These are phyloP conservation scores for Oscheius sp. DNA, from an alignment of 2,888 invertebrate species.

Conservation along the genomic window DNA sequence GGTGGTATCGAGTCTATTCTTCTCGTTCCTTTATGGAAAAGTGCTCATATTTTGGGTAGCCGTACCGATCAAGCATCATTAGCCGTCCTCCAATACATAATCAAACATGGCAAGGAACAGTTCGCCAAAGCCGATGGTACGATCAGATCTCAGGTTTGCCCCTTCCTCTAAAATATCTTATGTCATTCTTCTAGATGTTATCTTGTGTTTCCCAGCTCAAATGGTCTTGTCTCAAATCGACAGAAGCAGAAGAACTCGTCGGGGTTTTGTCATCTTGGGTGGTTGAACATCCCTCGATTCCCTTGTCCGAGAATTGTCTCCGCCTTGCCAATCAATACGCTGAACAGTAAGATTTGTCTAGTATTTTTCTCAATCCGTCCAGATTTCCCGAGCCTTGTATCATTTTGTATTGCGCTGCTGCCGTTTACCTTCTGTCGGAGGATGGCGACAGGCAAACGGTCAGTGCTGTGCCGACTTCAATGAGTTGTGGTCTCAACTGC, in stretches of 20 bases:
- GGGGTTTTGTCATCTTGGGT: constrained; percentile 47
- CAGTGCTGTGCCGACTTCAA: neutral
- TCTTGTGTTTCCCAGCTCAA: constrained; percentile 49
- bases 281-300: constrained; percentile 39
- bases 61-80: constrained; percentile 19
- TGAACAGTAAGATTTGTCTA: neutral
- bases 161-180: no score
- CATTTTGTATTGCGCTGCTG: constrained; percentile 48
- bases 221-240: constrained; percentile 42
- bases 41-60: constrained; percentile 15
- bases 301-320: constrained; percentile 51
- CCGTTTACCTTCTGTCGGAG: constrained; percentile 40
- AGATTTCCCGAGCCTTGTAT: constrained; percentile 45
- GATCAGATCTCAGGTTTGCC: constrained; percentile 13
- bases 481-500: constrained; percentile 58
- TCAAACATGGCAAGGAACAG: constrained; percentile 43
- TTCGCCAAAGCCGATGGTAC: constrained; percentile 37
- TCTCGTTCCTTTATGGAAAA: constrained; percentile 35
- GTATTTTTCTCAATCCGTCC: neutral
- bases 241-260: constrained; percentile 41
- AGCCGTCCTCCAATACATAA: constrained; percentile 37
- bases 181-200: constrained; percentile 39
- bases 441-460: constrained; percentile 1
- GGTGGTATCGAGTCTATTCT: constrained; percentile 17
- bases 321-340: constrained; percentile 33